Evolutionary conservation across 1,140 invertebrate genomes (phyloP), one percentile per base, ranked within the genome.

Genomic region (Mizuhopecten yessoensis): DNA sequence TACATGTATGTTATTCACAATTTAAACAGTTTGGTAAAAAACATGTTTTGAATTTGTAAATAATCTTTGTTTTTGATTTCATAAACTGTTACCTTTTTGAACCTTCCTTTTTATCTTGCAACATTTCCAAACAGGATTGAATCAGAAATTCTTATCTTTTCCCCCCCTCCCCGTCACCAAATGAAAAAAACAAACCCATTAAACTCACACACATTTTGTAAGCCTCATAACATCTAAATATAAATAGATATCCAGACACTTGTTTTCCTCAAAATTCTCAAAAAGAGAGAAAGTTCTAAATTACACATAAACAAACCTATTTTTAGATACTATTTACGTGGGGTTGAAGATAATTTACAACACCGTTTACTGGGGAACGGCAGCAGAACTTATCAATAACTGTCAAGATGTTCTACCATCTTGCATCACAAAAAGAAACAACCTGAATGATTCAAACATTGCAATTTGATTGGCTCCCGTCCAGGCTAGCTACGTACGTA

Each of bases 341-440:
- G 57, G 23, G 57, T 29, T 75, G 9, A 75, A 75, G 3, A 17
- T 75, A 29, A 75, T 75, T n/a, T n/a, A 75, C 57, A 29, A n/a
- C 57, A 29, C 23, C 1, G 23, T 75, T 3, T 57, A 17, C 23
- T 10, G 57, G 57, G 29, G 11, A n/a, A 75, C 11, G n/a, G 57
- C 57, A 75, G 23, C 57, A 75, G 23, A 17, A 29, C n/a, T 75
- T 75, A 75, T 75, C 57, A 75, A 75, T 75, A 75, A 75, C 57
- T 75, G 57, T 1, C 57, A 75, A 75, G 17, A 75, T 75, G 9
- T 29, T 75, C 29, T 29, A 75, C n/a, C 57, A 11, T 75, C 57
- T 17, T 5, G 29, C n/a, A 75, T 29, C 29, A 11, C 57, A 75
- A 39, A 5, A 7, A 75, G 23, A 49, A 49, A 49, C 45, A 17